Percentiles rank a stretch among this genome's conserved stretches.
phyloP scores from a whole-genome alignment of 2,888 invertebrate species.

The Hypsopygia costalis region DNA sequence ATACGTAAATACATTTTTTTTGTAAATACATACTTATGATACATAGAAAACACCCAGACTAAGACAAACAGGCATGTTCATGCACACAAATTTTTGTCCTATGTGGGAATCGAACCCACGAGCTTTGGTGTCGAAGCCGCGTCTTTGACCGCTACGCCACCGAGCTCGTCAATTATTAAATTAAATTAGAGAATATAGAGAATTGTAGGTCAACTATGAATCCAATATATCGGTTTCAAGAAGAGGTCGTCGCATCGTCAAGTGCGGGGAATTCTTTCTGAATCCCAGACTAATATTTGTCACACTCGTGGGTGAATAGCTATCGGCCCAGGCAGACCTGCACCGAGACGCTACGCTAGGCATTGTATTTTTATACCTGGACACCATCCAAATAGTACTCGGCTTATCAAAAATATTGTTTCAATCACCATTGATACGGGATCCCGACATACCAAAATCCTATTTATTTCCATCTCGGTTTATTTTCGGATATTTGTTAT shows the following conservation, averaged over 20 bases:
- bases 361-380: constrained; percentile 78
- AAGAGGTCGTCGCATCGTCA: neutral
- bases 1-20: no score
- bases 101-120: no score
- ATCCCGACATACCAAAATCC: constrained; percentile 1
- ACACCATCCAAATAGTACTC: constrained; percentile 71
- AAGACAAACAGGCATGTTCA: no score
- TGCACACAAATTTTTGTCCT: no score
- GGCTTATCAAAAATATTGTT: constrained; percentile 49
- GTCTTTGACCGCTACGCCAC: no score
- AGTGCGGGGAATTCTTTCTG: neutral
- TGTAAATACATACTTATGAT: no score
- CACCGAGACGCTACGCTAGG: constrained; percentile 52
- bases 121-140: no score
- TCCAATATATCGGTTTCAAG: no score
- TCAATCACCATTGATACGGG: constrained; percentile 30
- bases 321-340: constrained; percentile 57
- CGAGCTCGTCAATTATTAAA: no score
- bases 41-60: no score
- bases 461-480: constrained; percentile 9
- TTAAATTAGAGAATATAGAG: no score
- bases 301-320: constrained; percentile 15
- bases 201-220: no score
- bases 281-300: neutral
- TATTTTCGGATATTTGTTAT: constrained; percentile 18